A percentile compares a stretch with the other conserved stretches of the same genome.
Conservation (phyloP, 2,888 invertebrate species). For the Saturnia pavonia region DNA sequence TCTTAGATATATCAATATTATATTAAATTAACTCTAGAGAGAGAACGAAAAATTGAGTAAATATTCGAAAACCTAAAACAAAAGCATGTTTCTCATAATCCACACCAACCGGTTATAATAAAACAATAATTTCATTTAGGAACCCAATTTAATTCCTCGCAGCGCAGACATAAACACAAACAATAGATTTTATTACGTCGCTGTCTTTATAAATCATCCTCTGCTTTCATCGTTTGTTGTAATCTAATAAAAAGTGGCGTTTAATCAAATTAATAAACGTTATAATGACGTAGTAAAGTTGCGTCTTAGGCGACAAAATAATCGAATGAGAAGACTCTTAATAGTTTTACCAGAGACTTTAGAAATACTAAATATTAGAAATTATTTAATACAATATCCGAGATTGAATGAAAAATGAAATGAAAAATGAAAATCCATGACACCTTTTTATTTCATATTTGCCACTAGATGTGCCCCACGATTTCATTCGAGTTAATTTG, state of each 20-base stretch:
- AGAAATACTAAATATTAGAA: background rate
- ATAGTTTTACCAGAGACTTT: background rate
- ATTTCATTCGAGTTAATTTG: too few relatives aligned
- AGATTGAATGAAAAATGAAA: background rate
- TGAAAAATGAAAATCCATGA: too few relatives aligned
- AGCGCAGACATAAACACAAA: conserved; percentile 35
- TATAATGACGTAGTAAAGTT: conserved; percentile 31
- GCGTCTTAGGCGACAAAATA: conserved; percentile 19
- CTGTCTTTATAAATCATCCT: conserved; percentile 46
- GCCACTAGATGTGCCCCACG: too few relatives aligned
- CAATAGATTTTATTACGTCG: conserved; percentile 42
- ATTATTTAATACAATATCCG: background rate
- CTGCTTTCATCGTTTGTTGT: conserved; percentile 41
- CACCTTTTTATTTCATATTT: background rate
- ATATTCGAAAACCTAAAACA: conserved; percentile 12
- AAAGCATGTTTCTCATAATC: conserved; percentile 17
- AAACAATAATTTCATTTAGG: conserved; percentile 24
- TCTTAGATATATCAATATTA: too few relatives aligned
- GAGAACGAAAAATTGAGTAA: background rate
- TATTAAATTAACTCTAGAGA: too few relatives aligned
- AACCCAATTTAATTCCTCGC: conserved; percentile 25
- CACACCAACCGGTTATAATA: conserved; percentile 20
- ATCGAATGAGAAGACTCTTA: background rate
- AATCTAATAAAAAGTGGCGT: conserved; percentile 50
- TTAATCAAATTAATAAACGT: conserved; percentile 49